Evolutionary conservation across 1,140 invertebrate species (phyloP), one percentile per base, ranked within the genome.

Genomic region (Caerostris darwini): DNA sequence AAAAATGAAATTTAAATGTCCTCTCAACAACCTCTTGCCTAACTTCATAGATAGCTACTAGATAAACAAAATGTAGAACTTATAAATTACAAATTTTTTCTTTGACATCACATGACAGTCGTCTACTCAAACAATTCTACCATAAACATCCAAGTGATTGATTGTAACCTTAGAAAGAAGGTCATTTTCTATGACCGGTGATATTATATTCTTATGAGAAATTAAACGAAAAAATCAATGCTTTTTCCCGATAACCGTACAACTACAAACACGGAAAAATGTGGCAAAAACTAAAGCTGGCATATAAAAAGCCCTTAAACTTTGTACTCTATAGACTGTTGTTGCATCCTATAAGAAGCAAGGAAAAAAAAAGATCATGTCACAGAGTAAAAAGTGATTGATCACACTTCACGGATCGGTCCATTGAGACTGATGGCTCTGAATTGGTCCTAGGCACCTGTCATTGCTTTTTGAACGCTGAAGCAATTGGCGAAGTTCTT

Each of bases 351-450:
- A 34, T 71, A 7, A 50, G 12, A 77, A n/a, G 54, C 7, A 34
- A 34, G 10, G 5, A 50, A 12, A 58, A 90, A 90, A 90, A 90
- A 71, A 34, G 61, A 58, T 19, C 54, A 56, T 85, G 71, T 92
- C 90, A 92, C 59, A 64, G 54, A 92, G 90, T 57, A 92, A 92
- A 90, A 92, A 83, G 77, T 92, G 90, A 92, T 92, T 85, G 90
- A 92, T 92, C 81, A 67, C 81, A 64, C 81, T 81, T 92, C 81
- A 19, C 19, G 61, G 82, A 81, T 92, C 81, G 85, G 81, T 92
- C 77, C 82, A 92, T 92, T 92, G 90, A 92, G 90, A 92, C 77
- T 92, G 90, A 92, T 92, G 81, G 90, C n/a, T 85, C 56, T 67
- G 90, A 85, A 92, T 92, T 92, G 90, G 77, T 92, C 54, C 10